A percentile compares a stretch with the other conserved stretches of the same genome.
Conservation (phyloP, 2,113 vertebrate species). For the Larimichthys crocea region DNA sequence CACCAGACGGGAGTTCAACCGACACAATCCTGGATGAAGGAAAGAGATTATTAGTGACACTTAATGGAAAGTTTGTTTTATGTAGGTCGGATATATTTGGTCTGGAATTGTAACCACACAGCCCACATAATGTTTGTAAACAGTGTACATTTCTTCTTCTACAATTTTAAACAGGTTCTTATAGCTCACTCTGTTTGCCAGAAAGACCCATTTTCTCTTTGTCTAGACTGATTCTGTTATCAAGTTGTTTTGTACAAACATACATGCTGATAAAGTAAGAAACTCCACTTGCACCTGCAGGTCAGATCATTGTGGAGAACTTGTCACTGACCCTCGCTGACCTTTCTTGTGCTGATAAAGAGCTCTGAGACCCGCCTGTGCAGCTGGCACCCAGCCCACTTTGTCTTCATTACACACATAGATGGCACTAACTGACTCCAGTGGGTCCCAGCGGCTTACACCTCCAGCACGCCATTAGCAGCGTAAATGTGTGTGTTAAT, state of each 20-base stretch:
- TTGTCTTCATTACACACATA: slow-evolving; percentile 67
- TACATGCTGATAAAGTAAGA: neutral
- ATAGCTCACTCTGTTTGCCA: neutral
- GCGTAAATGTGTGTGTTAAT: slow-evolving; percentile 46
- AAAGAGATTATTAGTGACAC: neutral
- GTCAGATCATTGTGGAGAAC: slow-evolving; percentile 8
- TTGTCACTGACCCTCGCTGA: slow-evolving; percentile 22
- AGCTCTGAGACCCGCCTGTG: slow-evolving; percentile 9
- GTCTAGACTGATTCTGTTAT: neutral
- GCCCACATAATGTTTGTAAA: slow-evolving; percentile 30
- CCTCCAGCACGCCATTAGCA: slow-evolving; percentile 45
- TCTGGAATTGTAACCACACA: slow-evolving; percentile 48
- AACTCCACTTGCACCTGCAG: slow-evolving; percentile 16
- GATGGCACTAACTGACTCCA: slow-evolving; percentile 58
- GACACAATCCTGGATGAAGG: slow-evolving; percentile 91
- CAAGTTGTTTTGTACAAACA: slow-evolving; percentile 1
- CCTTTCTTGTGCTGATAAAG: slow-evolving; percentile 41
- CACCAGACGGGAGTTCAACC: slow-evolving; percentile 93
- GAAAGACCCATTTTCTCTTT: neutral
- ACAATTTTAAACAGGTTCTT: neutral
- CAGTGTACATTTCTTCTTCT: slow-evolving; percentile 4
- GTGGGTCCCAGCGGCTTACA: slow-evolving; percentile 48
- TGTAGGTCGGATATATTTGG: no score
- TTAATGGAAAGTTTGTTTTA: neutral
- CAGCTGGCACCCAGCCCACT: slow-evolving; percentile 39